A percentile compares a stretch with the other conserved stretches of the same genome.
These are phyloP conservation scores for Meriones unguiculatus DNA, from an alignment of 2,113 vertebrate species.

Conservation along the genomic window DNA sequence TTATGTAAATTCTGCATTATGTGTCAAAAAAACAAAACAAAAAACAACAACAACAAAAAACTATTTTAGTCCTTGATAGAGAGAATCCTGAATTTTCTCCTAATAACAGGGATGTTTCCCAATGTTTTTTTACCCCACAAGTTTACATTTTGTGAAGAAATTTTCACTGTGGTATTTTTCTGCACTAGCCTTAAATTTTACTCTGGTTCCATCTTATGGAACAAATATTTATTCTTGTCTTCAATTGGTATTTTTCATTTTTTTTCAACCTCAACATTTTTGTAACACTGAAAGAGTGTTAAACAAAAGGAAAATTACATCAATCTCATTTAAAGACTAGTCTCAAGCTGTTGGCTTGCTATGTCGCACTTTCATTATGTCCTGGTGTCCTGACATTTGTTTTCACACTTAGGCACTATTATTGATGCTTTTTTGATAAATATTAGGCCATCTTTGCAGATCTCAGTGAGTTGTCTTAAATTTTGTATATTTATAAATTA, in stretches of 20 bases:
- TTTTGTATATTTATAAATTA: not conserved
- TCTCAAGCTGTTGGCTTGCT: conserved; percentile 53
- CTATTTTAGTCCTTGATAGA: not conserved
- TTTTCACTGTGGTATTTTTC: not conserved
- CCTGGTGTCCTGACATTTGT: conserved; percentile 22
- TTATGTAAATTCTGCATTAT: not conserved
- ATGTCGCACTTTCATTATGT: conserved; percentile 65
- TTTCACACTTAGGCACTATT: conserved; percentile 62
- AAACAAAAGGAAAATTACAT: conserved; percentile 54
- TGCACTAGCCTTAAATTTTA: not conserved
- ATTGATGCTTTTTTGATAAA: conserved; percentile 54
- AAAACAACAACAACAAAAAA: not conserved
- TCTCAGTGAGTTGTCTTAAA: not conserved
- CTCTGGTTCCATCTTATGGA: not conserved
- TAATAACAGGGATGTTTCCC: not conserved
- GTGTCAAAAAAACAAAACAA: not conserved
- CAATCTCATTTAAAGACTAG: conserved; percentile 38
- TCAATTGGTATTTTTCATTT: conserved; percentile 58
- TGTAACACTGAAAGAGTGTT: conserved; percentile 11
- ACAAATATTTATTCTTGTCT: conserved; percentile 53
- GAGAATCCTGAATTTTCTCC: not conserved
- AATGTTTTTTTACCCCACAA: not conserved
- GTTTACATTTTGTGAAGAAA: not conserved
- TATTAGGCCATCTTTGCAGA: conserved; percentile 70
- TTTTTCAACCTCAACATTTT: not conserved